Percentiles rank a stretch among this genome's conserved stretches.
Evolutionary conservation across 2,888 invertebrate species (phyloP).

Genomic region (Acleris laterana): DNA sequence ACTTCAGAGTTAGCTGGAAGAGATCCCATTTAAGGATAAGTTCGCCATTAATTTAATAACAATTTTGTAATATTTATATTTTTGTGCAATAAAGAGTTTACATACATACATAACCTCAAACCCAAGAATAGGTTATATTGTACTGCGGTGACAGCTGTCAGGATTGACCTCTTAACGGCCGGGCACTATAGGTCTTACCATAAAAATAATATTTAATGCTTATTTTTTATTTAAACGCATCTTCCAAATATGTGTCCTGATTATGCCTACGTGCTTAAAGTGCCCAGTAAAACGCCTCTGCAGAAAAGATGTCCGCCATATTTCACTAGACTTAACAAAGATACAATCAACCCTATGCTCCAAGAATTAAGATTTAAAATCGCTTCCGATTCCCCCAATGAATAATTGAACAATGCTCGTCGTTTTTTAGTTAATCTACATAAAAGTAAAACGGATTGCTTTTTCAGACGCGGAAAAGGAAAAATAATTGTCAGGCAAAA

Average conservation of each 20-base stretch:
- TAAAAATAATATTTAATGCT: no score
- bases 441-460: constrained; percentile 33
- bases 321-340: background rate
- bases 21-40: no score
- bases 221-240: background rate
- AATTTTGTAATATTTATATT: no score
- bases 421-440: constrained; percentile 24
- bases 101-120: no score
- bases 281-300: constrained; percentile 18
- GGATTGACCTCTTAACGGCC: no score
- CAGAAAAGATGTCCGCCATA: constrained; percentile 18
- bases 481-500: no score
- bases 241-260: background rate
- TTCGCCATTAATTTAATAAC: no score
- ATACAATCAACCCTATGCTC: background rate
- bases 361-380: background rate
- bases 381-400: constrained; percentile 2
- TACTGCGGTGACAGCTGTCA: no score
- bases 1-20: no score
- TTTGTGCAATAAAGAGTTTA: no score
- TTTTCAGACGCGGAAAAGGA: constrained; percentile 6
- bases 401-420: constrained; percentile 25
- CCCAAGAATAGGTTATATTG: no score
- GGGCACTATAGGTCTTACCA: no score
- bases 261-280: constrained; percentile 26